Percentiles rank a stretch among this genome's conserved stretches.
phyloP scores from a whole-genome alignment of 2,888 invertebrate genomes.

The Heliothis peltigera region DNA sequence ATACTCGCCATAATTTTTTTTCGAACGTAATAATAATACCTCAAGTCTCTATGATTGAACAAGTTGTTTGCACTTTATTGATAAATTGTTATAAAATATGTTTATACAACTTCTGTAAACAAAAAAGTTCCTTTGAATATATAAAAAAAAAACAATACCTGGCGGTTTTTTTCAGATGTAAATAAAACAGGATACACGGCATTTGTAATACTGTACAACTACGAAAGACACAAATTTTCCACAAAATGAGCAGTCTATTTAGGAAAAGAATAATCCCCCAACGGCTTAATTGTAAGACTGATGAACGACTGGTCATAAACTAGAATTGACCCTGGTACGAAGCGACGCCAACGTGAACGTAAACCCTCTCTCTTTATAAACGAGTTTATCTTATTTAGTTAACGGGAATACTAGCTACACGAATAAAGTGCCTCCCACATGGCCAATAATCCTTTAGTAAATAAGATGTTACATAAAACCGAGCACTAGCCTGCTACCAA shows the following conservation, averaged over 20 bases:
- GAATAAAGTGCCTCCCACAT: conserved; percentile 2
- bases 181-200: no score
- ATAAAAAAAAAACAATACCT: no score
- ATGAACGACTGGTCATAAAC: background rate
- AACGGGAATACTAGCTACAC: background rate
- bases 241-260: background rate
- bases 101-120: no score
- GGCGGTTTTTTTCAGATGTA: no score
- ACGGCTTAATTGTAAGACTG: conserved; percentile 1
- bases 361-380: background rate
- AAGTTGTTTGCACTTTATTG: no score
- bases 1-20: background rate
- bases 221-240: no score
- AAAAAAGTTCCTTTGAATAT: no score
- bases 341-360: background rate
- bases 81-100: no score
- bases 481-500: background rate
- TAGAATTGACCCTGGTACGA: background rate
- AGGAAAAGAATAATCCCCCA: background rate
- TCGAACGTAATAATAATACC: no score
- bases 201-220: no score
- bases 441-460: background rate
- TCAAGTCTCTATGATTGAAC: no score
- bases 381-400: conserved; percentile 6
- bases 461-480: background rate